Evolutionary conservation across 2,888 invertebrate genomes (phyloP).

Genomic region (Caenorhabditis sp.): DNA sequence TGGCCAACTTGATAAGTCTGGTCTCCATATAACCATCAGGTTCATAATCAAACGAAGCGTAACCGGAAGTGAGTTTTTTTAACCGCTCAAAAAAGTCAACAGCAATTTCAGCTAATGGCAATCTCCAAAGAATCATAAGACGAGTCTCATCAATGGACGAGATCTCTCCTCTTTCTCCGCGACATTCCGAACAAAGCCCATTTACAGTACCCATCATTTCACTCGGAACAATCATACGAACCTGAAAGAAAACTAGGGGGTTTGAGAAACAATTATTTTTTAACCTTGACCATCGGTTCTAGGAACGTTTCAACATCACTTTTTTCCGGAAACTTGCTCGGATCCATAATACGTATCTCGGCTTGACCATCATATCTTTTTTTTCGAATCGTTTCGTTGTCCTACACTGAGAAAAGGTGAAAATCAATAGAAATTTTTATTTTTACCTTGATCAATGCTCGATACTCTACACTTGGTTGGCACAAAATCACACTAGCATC

Average conservation of each 20-base stretch:
- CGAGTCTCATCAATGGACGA: conserved; percentile 79
- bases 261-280: not conserved
- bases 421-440: too few species aligned
- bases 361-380: conserved; percentile 57
- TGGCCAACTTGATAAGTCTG: conserved; percentile 82
- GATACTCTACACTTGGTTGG: conserved; percentile 75
- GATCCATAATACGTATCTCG: conserved; percentile 59
- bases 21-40: conserved; percentile 83
- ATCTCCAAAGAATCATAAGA: conserved; percentile 82
- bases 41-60: conserved; percentile 91
- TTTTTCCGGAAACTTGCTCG: conserved; percentile 59
- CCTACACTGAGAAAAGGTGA: conserved; percentile 26
- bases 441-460: conserved; percentile 68
- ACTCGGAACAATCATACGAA: conserved; percentile 62
- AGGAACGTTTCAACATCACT: conserved; percentile 58
- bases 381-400: conserved; percentile 65
- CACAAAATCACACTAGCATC: conserved; percentile 74
- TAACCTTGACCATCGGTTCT: conserved; percentile 64
- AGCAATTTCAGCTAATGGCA: conserved; percentile 91
- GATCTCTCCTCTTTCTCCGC: conserved; percentile 66
- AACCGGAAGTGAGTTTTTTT: conserved; percentile 91
- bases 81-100: conserved; percentile 87
- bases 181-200: conserved; percentile 57
- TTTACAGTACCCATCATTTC: conserved; percentile 64
- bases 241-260: conserved; percentile 10